Conservation (phyloP, 1,140 invertebrate species). For the Macrotrachela quadricornifera region DNA sequence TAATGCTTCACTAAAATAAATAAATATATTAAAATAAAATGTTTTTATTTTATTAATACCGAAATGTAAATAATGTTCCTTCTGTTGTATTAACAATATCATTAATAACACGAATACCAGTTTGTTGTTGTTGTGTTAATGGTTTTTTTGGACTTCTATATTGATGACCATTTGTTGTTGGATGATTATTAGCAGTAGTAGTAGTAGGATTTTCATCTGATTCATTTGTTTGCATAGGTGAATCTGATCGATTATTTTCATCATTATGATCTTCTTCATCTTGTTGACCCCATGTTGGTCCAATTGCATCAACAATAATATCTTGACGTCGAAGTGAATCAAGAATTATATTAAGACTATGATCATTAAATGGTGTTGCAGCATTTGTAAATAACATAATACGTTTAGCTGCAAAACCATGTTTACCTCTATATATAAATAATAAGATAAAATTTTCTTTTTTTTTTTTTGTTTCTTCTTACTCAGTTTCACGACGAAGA, state of each 20-base stretch:
- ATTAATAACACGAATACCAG: not conserved
- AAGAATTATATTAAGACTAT: too few relatives aligned
- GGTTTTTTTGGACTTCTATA: not conserved
- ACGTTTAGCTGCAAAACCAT: conserved; percentile 20
- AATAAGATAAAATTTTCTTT: conserved; percentile 19
- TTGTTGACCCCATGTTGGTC: conserved; percentile 13
- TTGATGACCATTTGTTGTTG: not conserved
- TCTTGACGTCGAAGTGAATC: too few relatives aligned
- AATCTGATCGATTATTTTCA: conserved; percentile 19
- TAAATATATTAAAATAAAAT: conserved; percentile 13
- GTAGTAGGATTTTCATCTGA: conserved; percentile 19
- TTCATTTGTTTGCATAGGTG: conserved; percentile 21
- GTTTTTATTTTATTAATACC: conserved; percentile 9
- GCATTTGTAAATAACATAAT: conserved; percentile 29
- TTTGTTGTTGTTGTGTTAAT: not conserved
- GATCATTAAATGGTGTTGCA: conserved; percentile 22
- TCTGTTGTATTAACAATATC: not conserved
- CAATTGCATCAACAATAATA: not conserved
- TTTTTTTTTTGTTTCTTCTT: not conserved
- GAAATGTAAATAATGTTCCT: not conserved
- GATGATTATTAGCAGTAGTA: conserved; percentile 11
- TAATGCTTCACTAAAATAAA: conserved; percentile 34
- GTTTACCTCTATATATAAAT: conserved; percentile 31
- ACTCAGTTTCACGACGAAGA: conserved; percentile 24
- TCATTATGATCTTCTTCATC: conserved; percentile 17